Evolutionary conservation across 2,797 vertebrate genomes (phyloP).

Genomic region (Basileuterus tristriatus): DNA sequence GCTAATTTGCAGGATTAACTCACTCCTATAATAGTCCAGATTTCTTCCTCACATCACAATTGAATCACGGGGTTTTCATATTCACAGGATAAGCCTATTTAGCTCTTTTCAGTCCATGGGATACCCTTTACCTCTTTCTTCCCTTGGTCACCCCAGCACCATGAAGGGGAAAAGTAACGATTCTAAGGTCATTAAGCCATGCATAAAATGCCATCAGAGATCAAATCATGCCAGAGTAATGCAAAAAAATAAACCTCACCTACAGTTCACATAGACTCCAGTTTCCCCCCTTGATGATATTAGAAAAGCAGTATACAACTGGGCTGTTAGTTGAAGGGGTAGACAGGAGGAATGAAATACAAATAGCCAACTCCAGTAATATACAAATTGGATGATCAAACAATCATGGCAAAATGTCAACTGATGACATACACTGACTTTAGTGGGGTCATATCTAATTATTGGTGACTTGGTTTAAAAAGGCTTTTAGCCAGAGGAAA

Average conservation of each 20-base stretch:
- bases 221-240: conserved; percentile 62
- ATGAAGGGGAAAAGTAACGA: conserved; percentile 54
- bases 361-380: conserved; percentile 49
- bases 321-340: not conserved
- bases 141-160: conserved; percentile 40
- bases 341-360: conserved; percentile 10
- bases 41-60: conserved; percentile 62
- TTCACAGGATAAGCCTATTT: conserved; percentile 64
- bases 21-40: conserved; percentile 39
- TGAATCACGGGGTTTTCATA: conserved; percentile 70
- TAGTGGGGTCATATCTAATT: conserved; percentile 31
- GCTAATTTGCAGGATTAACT: conserved; percentile 68
- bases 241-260: not conserved
- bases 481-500: conserved; percentile 12
- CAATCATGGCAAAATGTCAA: conserved; percentile 40
- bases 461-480: conserved; percentile 21
- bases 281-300: not conserved
- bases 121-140: conserved; percentile 58
- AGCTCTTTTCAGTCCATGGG: conserved; percentile 65
- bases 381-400: conserved; percentile 51
- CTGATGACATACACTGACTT: conserved; percentile 24
- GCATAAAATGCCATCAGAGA: conserved; percentile 59
- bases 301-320: conserved; percentile 6
- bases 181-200: conserved; percentile 64
- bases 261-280: conserved; percentile 31